Conservation (phyloP, 2,888 invertebrate genomes). For the Harpalus rubripes region DNA sequence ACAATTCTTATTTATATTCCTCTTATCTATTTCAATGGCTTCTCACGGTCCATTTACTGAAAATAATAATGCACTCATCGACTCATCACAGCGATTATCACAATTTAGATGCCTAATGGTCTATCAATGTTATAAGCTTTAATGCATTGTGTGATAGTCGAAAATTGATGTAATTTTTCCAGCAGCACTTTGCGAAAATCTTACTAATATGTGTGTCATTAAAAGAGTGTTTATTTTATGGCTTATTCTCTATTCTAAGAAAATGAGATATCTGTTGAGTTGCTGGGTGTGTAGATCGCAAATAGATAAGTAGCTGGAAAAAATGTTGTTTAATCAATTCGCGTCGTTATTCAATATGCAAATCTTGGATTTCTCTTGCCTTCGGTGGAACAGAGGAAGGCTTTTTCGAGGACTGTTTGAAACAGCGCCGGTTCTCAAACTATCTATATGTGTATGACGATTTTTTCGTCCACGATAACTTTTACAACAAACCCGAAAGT, state of each 20-base stretch:
- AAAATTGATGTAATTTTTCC: slow-evolving; percentile 10
- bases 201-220: slow-evolving; percentile 57
- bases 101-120: slow-evolving; percentile 15
- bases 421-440: not conserved
- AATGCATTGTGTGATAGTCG: not conserved
- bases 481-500: too few relatives aligned
- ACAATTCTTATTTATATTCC: not conserved
- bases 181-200: slow-evolving; percentile 28
- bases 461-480: too few relatives aligned
- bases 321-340: slow-evolving; percentile 64
- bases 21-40: not conserved
- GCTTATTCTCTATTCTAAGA: slow-evolving; percentile 61
- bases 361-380: slow-evolving; percentile 59
- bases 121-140: not conserved
- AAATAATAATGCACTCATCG: slow-evolving; percentile 12
- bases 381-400: not conserved
- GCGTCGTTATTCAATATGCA: slow-evolving; percentile 63
- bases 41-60: slow-evolving; percentile 14
- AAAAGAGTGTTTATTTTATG: slow-evolving; percentile 63
- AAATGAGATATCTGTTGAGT: slow-evolving; percentile 55
- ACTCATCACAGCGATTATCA: not conserved
- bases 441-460: too few relatives aligned
- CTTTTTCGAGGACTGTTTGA: not conserved
- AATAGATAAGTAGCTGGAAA: slow-evolving; percentile 56
- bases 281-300: slow-evolving; percentile 60